phyloP scores from a whole-genome alignment of 2,888 invertebrate species.

The Lithodes maja region DNA sequence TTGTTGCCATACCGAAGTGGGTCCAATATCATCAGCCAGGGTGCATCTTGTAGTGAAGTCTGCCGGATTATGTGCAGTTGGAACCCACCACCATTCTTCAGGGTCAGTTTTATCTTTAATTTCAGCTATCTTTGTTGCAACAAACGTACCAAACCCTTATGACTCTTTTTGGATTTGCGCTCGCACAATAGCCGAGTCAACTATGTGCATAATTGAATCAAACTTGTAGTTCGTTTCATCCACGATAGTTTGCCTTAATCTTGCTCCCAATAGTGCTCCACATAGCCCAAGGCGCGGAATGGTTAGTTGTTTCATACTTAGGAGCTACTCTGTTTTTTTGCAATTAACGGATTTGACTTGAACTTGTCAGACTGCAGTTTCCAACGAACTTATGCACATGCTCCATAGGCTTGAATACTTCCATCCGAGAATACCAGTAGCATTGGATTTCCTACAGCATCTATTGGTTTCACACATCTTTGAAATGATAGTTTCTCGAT shows the following conservation, averaged over 20 bases:
- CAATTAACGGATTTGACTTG: not conserved
- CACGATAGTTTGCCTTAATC: constrained; percentile 2
- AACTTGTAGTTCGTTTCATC: constrained; percentile 24
- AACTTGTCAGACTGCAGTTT: not conserved
- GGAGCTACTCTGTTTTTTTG: constrained; percentile 44
- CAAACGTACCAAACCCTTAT: constrained; percentile 12
- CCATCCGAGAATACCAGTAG: constrained; percentile 22
- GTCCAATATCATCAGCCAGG: not conserved
- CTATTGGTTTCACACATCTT: constrained; percentile 18
- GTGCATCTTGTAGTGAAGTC: not conserved
- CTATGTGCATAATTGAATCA: not conserved
- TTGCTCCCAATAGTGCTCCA: constrained; percentile 14
- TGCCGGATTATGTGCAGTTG: not conserved
- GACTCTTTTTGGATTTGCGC: too few relatives aligned
- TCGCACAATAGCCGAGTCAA: constrained; percentile 7
- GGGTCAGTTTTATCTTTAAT: not conserved
- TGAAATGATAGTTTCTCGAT: constrained; percentile 1
- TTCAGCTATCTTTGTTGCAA: constrained; percentile 3
- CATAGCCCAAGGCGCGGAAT: constrained; percentile 35
- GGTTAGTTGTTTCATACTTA: not conserved
- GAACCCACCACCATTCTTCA: constrained; percentile 17
- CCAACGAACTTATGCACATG: constrained; percentile 37
- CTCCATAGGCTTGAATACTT: constrained; percentile 15
- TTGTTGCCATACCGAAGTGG: not conserved
- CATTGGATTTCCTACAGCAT: not conserved